These are phyloP conservation scores for Halictus quadricinctus DNA, from an alignment of 2,888 invertebrate genomes.

Conservation along the genomic window DNA sequence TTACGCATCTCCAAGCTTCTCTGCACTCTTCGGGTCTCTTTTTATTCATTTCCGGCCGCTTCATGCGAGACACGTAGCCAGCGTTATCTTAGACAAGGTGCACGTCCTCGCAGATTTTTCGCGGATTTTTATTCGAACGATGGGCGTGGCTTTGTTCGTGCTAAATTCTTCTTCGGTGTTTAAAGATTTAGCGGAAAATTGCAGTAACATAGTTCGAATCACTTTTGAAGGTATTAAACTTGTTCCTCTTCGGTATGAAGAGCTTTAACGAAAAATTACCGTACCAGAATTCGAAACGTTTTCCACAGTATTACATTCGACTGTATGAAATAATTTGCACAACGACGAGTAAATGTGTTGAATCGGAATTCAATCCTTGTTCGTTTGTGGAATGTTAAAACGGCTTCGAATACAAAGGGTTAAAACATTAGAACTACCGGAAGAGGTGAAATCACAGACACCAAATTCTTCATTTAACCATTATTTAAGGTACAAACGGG, in stretches of 20 bases:
- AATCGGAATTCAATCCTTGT: no score
- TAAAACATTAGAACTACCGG: background rate
- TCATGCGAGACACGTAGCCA: constrained; percentile 8
- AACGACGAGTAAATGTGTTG: no score
- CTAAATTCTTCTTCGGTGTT: background rate
- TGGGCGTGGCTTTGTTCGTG: background rate
- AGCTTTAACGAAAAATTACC: no score
- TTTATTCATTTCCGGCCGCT: constrained; percentile 8
- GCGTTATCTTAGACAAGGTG: background rate
- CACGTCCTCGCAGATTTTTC: constrained; percentile 9
- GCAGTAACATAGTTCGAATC: no score
- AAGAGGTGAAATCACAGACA: background rate
- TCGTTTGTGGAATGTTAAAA: no score
- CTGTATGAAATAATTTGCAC: no score
- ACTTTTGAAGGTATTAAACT: no score
- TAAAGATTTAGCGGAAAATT: no score
- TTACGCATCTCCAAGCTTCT: background rate
- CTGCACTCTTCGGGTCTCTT: background rate
- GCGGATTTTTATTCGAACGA: background rate
- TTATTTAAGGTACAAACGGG: background rate
- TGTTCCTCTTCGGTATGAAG: no score
- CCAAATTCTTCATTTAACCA: background rate
- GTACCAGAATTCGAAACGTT: no score
- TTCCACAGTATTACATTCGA: no score
- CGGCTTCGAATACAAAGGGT: no score